Evolutionary conservation across 53 echinoderm and acorn worm species (phyloP).

Genomic region (Pentamera pediparva): DNA sequence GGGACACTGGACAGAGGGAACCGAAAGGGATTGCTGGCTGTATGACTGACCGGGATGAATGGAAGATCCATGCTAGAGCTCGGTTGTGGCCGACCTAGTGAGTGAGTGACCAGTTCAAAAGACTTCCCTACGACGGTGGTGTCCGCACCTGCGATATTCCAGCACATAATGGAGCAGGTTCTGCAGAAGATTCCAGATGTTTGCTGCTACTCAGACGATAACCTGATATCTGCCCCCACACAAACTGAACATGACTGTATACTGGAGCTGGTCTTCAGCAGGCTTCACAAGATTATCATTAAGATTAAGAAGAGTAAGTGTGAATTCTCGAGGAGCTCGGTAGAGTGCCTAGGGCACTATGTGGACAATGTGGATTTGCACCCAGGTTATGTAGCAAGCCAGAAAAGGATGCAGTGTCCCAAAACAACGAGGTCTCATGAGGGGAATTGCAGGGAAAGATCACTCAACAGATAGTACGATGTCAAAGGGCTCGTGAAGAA

Average conservation of each 20-base stretch:
- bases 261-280: background rate
- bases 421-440: no score
- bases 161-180: conserved; percentile 40
- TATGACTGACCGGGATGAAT: no score
- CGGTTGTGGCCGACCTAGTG: no score
- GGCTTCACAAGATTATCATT: background rate
- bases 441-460: no score
- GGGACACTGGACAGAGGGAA: no score
- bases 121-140: conserved; percentile 38
- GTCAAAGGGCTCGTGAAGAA: no score
- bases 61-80: no score
- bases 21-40: no score
- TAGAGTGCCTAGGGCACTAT: conserved; percentile 4
- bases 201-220: conserved; percentile 20
- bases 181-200: conserved; percentile 25
- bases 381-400: no score
- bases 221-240: conserved; percentile 4
- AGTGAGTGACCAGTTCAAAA: conserved; percentile 50
- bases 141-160: conserved; percentile 41
- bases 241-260: background rate
- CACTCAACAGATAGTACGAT: no score
- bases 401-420: no score
- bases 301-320: conserved; percentile 15
- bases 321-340: conserved; percentile 2
- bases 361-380: conserved; percentile 6